These are phyloP conservation scores for Pediacus dermestoides DNA, from an alignment of 2,888 invertebrate species.

Conservation along the genomic window DNA sequence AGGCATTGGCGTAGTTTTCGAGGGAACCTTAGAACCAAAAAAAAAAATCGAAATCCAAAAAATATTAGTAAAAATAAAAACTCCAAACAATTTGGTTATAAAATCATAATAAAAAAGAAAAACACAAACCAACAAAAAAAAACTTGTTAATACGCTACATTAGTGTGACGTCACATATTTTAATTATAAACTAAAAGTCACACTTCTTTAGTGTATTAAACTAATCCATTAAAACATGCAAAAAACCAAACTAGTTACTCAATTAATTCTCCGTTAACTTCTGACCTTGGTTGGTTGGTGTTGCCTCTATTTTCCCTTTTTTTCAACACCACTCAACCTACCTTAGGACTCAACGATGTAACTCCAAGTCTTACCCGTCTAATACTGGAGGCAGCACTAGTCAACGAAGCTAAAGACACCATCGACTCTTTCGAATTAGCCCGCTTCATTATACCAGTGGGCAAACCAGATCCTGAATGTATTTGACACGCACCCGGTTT, in stretches of 20 bases:
- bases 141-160: slow-evolving; percentile 4
- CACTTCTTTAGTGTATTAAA: slow-evolving; percentile 9
- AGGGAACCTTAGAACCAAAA: slow-evolving; percentile 45
- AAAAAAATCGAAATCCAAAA: too few species aligned
- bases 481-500: slow-evolving; percentile 62
- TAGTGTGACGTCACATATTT: too few species aligned
- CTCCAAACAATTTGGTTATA: slow-evolving; percentile 5
- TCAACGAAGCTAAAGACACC: slow-evolving; percentile 54
- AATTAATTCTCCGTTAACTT: not conserved
- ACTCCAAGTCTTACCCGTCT: slow-evolving; percentile 77
- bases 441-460: slow-evolving; percentile 59
- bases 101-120: slow-evolving; percentile 16
- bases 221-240: slow-evolving; percentile 9
- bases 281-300: slow-evolving; percentile 37
- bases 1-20: slow-evolving; percentile 55
- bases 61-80: too few species aligned
- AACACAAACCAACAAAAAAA: slow-evolving; percentile 34
- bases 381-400: slow-evolving; percentile 51
- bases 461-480: slow-evolving; percentile 53
- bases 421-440: slow-evolving; percentile 84
- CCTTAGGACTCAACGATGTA: slow-evolving; percentile 64
- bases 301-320: slow-evolving; percentile 16
- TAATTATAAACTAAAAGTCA: slow-evolving; percentile 11
- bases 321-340: slow-evolving; percentile 51
- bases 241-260: slow-evolving; percentile 1